phyloP scores from a whole-genome alignment of 2,888 invertebrate species.

The Scelioninae gen. 2 region DNA sequence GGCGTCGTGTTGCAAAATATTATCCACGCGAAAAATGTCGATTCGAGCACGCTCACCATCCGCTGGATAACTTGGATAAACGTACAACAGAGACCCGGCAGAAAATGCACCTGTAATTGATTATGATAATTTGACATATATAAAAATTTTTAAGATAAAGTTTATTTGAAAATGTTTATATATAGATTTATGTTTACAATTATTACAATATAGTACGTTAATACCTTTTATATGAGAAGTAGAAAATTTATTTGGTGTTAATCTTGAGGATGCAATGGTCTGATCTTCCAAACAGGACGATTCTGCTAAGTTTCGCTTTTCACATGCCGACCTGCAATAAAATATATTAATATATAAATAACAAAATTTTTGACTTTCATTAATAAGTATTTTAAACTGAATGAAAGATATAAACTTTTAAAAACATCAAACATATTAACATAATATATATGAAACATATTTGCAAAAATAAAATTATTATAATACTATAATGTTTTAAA shows the following conservation, averaged over 20 bases:
- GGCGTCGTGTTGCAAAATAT: conserved; percentile 79
- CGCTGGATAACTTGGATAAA: conserved; percentile 86
- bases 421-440: too few species aligned
- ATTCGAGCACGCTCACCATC: conserved; percentile 88
- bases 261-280: conserved; percentile 80
- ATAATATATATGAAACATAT: not conserved
- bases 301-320: conserved; percentile 74
- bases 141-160: too few species aligned
- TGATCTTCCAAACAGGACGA: conserved; percentile 77
- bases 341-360: too few species aligned
- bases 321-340: conserved; percentile 75
- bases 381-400: too few species aligned
- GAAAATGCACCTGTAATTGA: conserved; percentile 72
- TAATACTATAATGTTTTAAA: too few species aligned
- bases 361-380: too few species aligned
- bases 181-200: too few species aligned
- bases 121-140: too few species aligned
- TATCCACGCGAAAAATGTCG: conserved; percentile 82
- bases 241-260: conserved; percentile 89
- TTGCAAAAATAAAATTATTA: too few species aligned
- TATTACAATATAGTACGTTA: too few species aligned
- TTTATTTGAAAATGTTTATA: too few species aligned
- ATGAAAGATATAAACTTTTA: too few species aligned
- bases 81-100: conserved; percentile 85
- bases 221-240: conserved; percentile 83